Base-by-base conservation (phyloP, 1,140 invertebrate genomes). In the Fopius arisanus region DNA sequence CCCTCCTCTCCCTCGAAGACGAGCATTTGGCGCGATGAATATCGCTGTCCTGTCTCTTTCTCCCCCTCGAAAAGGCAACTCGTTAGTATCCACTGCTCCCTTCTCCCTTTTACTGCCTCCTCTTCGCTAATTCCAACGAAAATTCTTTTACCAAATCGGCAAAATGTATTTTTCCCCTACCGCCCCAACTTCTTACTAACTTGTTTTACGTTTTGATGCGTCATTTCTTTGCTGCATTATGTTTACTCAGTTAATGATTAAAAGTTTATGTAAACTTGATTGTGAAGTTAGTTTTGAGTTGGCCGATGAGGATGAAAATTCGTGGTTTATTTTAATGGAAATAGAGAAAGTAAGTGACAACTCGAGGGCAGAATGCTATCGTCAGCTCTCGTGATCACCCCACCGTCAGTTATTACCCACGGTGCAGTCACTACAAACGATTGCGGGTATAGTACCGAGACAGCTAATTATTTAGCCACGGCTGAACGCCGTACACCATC, bases 391-490 rank as follows among this genome's bases (percentile, higher is more conserved):
- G 21, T 54, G 31, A 29, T 28, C 81, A 59, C 54, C 54, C 54
- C 54, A 10, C 16, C 23, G 23, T 59, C 23, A 28, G 19, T 19
- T 12, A 59, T 59, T 59, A 26, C 23, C 43, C 43, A 37, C 82
- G 81, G 78, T 81, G 80, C 78, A 80, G 79, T 78, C 76, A 78
- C 75, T 84, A 86, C 83, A 84, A 87, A 87, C 85, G 84, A 1
- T 81, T 71, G 78, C 78, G 80, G 82, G 78, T 82, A n/a, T 80
- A 82, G 75, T 79, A 83, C 80, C 83, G 83, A 83, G 84, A 87
- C 86, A 87, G 86, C 86, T 88, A 88, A 88, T 88, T 87, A 88
- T 88, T 88, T 87, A 87, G 85, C 86, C 82, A 86, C 86, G 85
- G 81, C 84, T 81, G 84, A 82, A 86, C 81, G 82, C 82, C 83